Evolutionary conservation across 2,797 vertebrate species (phyloP).

Genomic region (Microchirus variegatus): DNA sequence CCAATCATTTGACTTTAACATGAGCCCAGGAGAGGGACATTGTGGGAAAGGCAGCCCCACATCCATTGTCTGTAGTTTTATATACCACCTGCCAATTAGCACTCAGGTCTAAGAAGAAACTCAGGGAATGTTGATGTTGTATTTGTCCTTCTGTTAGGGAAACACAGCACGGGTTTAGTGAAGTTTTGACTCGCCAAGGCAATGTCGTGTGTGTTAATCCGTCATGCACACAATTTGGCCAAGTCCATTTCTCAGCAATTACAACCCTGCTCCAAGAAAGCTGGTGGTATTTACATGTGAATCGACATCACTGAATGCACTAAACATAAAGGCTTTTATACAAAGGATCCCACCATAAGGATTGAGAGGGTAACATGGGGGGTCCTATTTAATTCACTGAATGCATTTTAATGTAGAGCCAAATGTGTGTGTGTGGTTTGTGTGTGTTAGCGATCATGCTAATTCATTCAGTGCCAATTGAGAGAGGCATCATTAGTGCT

Average conservation of each 20-base stretch:
- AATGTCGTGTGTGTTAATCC: conserved; percentile 64
- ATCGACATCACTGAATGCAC: conserved; percentile 62
- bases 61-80: conserved; percentile 58
- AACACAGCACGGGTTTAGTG: conserved; percentile 42
- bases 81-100: conserved; percentile 58
- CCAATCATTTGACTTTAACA: conserved; percentile 5
- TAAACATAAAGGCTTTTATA: conserved; percentile 46
- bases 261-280: conserved; percentile 36
- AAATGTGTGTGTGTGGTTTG: conserved; percentile 41
- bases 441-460: conserved; percentile 49
- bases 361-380: conserved; percentile 2
- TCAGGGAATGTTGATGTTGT: conserved; percentile 47
- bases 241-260: conserved; percentile 72
- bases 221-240: conserved; percentile 51
- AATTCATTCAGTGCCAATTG: conserved; percentile 65
- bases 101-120: conserved; percentile 32
- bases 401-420: conserved; percentile 57
- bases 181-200: conserved; percentile 49
- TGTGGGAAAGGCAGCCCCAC: conserved; percentile 22
- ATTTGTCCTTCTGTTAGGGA: conserved; percentile 56
- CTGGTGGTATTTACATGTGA: conserved; percentile 75
- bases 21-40: conserved; percentile 34
- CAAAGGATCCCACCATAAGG: conserved; percentile 42
- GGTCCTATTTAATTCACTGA: conserved; percentile 44
- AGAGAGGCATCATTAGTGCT: conserved; percentile 39